Conservation (phyloP, 53 echinoderm and acorn worm species). For the Pentamera pediparva region DNA sequence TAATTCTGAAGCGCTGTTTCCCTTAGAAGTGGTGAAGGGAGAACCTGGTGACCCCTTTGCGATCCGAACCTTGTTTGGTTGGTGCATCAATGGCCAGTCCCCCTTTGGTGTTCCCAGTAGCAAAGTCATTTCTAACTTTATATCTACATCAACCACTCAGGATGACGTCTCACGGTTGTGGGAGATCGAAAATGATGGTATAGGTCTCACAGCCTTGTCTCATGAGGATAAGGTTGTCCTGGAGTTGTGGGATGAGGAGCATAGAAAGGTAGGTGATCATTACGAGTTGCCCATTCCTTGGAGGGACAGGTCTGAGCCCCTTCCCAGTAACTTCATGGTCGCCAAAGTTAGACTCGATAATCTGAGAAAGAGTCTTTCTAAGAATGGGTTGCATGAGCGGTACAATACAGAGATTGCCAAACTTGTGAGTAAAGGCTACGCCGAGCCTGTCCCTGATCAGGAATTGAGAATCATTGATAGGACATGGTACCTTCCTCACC, state of each 20-base stretch:
- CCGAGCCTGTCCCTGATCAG: constrained; percentile 21
- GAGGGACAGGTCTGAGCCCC: constrained; percentile 24
- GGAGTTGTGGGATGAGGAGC: constrained; percentile 30
- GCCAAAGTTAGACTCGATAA: constrained; percentile 37
- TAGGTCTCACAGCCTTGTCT: constrained; percentile 25
- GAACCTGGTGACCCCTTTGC: constrained; percentile 37
- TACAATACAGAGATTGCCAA: constrained; percentile 26
- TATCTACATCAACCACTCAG: constrained; percentile 2
- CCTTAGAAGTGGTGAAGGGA: constrained; percentile 43
- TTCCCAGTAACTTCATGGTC: constrained; percentile 30
- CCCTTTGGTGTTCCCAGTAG: constrained; percentile 8
- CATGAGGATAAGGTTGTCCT: constrained; percentile 33
- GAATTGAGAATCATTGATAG: constrained; percentile 28
- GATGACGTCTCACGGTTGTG: constrained; percentile 40
- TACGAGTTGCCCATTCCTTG: constrained; percentile 46
- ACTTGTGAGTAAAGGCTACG: constrained; percentile 28
- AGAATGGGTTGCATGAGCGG: not conserved
- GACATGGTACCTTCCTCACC: constrained; percentile 47
- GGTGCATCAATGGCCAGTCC: constrained; percentile 43
- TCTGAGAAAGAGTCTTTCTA: constrained; percentile 3
- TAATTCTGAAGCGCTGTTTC: constrained; percentile 37
- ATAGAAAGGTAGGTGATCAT: constrained; percentile 34
- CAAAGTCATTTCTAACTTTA: constrained; percentile 34
- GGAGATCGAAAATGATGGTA: constrained; percentile 40
- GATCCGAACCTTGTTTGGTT: constrained; percentile 43